Conservation (phyloP, 2,797 vertebrate genomes). For the Sebastes steindachneri region DNA sequence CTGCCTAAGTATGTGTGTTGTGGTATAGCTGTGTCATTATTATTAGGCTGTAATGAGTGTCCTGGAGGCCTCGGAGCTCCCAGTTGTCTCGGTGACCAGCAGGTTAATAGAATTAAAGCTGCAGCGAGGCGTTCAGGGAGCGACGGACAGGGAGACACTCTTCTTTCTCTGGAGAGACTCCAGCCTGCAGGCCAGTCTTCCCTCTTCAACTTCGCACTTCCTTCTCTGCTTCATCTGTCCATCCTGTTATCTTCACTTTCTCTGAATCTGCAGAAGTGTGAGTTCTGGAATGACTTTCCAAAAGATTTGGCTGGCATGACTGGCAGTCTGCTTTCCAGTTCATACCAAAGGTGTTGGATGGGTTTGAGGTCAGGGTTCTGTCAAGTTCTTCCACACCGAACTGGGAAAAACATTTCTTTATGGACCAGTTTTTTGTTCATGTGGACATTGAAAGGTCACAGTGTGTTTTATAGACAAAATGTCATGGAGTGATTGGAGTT, state of each 20-base stretch:
- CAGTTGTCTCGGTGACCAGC: slow-evolving; percentile 14
- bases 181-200: not conserved
- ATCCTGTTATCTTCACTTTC: not conserved
- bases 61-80: not conserved
- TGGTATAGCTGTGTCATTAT: not conserved
- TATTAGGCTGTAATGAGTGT: not conserved
- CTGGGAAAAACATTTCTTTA: not conserved
- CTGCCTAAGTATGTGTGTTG: not conserved
- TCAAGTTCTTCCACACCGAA: not conserved
- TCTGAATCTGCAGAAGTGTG: not conserved
- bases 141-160: not conserved
- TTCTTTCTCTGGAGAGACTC: not conserved
- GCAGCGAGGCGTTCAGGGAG: slow-evolving; percentile 72
- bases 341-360: not conserved
- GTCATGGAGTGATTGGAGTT: not conserved
- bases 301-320: not conserved
- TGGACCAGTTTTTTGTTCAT: not conserved
- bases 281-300: not conserved
- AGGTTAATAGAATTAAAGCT: slow-evolving; percentile 56
- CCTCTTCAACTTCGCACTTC: not conserved
- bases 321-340: not conserved
- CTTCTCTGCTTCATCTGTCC: not conserved
- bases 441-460: not conserved
- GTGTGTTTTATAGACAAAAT: not conserved
- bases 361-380: not conserved